Percentiles rank a stretch among this genome's conserved stretches.
phyloP scores from a whole-genome alignment of 2,113 vertebrate genomes.

The Mormyrus lacerda region DNA sequence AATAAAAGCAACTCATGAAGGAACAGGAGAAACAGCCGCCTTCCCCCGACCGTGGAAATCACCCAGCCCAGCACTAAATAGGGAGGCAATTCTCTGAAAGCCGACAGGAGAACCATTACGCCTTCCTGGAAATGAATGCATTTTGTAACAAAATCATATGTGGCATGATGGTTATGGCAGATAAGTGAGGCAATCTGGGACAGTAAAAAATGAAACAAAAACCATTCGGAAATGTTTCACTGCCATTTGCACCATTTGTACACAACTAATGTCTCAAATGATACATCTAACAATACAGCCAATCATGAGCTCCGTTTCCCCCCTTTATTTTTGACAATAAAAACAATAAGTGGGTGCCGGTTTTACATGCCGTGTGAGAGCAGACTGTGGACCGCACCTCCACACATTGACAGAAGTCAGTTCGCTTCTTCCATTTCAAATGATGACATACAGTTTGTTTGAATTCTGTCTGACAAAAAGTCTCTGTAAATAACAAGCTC shows the following conservation, averaged over 20 bases:
- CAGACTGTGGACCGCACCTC: not conserved
- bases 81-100: not conserved
- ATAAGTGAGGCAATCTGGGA: not conserved
- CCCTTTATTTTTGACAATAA: not conserved
- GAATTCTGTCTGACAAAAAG: not conserved
- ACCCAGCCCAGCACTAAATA: not conserved
- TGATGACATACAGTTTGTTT: conserved; percentile 2
- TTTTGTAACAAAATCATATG: not conserved
- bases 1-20: not conserved
- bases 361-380: not conserved
- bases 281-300: not conserved
- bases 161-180: not conserved
- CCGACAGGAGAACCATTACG: not conserved
- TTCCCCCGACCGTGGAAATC: not conserved
- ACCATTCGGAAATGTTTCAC: not conserved
- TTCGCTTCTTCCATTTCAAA: not conserved
- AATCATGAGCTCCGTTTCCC: not conserved
- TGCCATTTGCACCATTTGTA: not conserved
- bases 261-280: not conserved
- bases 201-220: not conserved
- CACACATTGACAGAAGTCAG: not conserved
- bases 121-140: not conserved
- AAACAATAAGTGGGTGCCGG: not conserved
- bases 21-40: not conserved
- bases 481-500: conserved; percentile 8